A percentile compares a stretch with the other conserved stretches of the same genome.
Evolutionary conservation across 1,140 invertebrate genomes (phyloP).

Genomic region (Drosophila miranda): DNA sequence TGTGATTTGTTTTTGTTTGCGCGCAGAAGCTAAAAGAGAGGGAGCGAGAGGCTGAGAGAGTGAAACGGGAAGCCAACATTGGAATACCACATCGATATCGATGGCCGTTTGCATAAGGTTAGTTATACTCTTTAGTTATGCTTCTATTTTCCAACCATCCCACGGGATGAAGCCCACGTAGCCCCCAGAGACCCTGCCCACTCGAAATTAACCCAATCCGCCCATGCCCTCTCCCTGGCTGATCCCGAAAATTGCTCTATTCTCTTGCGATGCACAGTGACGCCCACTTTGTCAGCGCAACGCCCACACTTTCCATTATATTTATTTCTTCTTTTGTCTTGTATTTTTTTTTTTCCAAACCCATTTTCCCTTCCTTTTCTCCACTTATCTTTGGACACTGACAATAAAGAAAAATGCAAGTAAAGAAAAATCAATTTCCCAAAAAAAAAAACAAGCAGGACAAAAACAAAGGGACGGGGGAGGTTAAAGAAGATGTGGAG

Average conservation of each 20-base stretch:
- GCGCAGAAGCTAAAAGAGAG: conserved; percentile 22
- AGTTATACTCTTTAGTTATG: conserved; percentile 20
- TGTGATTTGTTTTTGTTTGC: conserved; percentile 48
- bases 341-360: conserved; percentile 36
- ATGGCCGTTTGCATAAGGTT: conserved; percentile 21
- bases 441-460: conserved; percentile 61
- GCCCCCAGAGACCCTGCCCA: conserved; percentile 40
- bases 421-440: conserved; percentile 69
- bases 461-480: conserved; percentile 23
- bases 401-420: conserved; percentile 63
- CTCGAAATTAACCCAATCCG: conserved; percentile 72
- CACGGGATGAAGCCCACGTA: conserved; percentile 38
- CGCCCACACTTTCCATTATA: conserved; percentile 52
- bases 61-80: conserved; percentile 11
- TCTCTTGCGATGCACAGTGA: conserved; percentile 39
- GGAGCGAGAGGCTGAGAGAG: not conserved
- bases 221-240: conserved; percentile 8
- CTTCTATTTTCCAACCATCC: conserved; percentile 16
- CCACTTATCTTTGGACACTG: conserved; percentile 48
- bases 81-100: conserved; percentile 23
- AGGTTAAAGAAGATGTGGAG: not conserved
- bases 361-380: conserved; percentile 36
- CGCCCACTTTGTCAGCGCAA: conserved; percentile 66
- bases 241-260: conserved; percentile 70
- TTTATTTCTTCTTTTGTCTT: conserved; percentile 53